A percentile compares a stretch with the other conserved stretches of the same genome.
Evolutionary conservation across 2,888 invertebrate species (phyloP).

Genomic region (Andrena trimmerana): DNA sequence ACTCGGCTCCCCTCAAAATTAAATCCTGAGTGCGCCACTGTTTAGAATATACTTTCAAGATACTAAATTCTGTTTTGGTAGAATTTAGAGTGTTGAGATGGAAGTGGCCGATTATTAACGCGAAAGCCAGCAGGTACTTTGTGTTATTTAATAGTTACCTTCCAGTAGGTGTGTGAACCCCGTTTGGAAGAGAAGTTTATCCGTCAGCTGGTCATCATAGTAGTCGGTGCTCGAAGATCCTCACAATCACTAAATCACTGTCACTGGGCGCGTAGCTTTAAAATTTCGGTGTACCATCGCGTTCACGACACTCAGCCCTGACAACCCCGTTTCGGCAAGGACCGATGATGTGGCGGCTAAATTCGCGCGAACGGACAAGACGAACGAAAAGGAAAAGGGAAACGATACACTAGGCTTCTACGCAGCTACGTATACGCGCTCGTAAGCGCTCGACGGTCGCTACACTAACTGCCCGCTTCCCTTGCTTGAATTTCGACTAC

Average conservation of each 20-base stretch:
- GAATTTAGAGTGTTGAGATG: no score
- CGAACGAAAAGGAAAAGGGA: slow-evolving; percentile 37
- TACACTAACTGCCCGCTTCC: slow-evolving; percentile 82
- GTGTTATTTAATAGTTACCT: slow-evolving; percentile 63
- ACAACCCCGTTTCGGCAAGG: not conserved
- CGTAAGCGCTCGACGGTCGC: slow-evolving; percentile 80
- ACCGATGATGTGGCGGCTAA: not conserved
- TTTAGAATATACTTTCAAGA: no score
- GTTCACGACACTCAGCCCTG: slow-evolving; percentile 14
- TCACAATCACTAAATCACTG: slow-evolving; percentile 63
- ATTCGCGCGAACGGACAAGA: not conserved
- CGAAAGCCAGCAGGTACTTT: no score
- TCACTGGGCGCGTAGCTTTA: slow-evolving; percentile 48
- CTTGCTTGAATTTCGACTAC: slow-evolving; percentile 81
- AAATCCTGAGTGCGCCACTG: no score
- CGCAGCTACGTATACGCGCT: slow-evolving; percentile 78
- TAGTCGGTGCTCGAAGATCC: slow-evolving; percentile 59
- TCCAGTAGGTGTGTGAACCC: slow-evolving; percentile 74
- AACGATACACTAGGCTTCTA: slow-evolving; percentile 70
- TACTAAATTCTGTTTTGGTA: no score
- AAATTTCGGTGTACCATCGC: slow-evolving; percentile 57
- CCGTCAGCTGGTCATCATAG: slow-evolving; percentile 80
- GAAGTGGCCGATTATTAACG: no score
- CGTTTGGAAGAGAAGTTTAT: slow-evolving; percentile 73
- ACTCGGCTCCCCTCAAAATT: no score